Percentiles rank a stretch among this genome's conserved stretches.
phyloP scores from a whole-genome alignment of 2,888 invertebrate species.

The Phalera bucephala region DNA sequence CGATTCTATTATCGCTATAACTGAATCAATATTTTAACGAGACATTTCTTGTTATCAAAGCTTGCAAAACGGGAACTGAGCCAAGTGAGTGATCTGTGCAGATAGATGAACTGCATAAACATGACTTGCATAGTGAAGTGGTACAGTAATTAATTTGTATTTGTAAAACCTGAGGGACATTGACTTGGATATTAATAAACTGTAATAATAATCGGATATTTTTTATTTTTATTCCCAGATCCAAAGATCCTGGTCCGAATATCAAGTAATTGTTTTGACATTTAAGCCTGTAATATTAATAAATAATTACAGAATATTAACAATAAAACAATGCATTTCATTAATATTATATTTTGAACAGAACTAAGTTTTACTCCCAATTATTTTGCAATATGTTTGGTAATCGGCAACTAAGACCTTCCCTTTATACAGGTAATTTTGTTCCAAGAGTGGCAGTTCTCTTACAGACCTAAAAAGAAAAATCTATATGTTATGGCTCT shows the following conservation, averaged over 20 bases:
- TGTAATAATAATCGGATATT: constrained; percentile 45
- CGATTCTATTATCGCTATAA: constrained; percentile 16
- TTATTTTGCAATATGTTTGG: constrained; percentile 72
- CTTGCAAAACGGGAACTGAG: constrained; percentile 75
- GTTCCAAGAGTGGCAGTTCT: constrained; percentile 60
- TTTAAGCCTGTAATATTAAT: constrained; percentile 3
- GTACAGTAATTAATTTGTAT: constrained; percentile 45
- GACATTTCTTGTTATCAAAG: constrained; percentile 71
- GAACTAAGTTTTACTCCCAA: constrained; percentile 34
- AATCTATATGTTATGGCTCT: not conserved
- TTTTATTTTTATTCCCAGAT: constrained; percentile 69
- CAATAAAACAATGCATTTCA: too few relatives aligned
- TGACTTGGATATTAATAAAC: constrained; percentile 58
- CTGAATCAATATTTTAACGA: constrained; percentile 39
- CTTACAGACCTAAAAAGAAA: constrained; percentile 51
- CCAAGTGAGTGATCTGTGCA: constrained; percentile 63
- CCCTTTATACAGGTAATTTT: constrained; percentile 66
- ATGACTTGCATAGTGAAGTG: constrained; percentile 59
- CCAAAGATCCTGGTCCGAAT: constrained; percentile 62
- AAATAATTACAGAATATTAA: too few relatives aligned
- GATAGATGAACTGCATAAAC: constrained; percentile 40
- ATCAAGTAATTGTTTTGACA: constrained; percentile 25
- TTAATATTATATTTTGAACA: too few relatives aligned
- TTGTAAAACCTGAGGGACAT: constrained; percentile 39
- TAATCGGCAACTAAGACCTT: constrained; percentile 74